Base-by-base conservation (phyloP, 2,797 vertebrate species). In the Sebastes matsubarae region DNA sequence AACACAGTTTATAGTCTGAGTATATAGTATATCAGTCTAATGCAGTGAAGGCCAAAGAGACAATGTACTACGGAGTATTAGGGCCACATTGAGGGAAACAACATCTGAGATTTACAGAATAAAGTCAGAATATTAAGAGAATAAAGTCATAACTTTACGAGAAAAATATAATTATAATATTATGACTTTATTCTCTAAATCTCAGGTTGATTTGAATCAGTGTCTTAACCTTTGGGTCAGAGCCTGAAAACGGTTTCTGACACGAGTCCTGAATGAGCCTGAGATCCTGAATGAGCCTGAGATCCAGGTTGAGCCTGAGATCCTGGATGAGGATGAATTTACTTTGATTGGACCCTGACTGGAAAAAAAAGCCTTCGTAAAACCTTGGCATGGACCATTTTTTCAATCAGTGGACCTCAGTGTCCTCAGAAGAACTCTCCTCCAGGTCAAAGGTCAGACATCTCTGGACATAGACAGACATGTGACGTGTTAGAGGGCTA, bases 401-500 rank as follows among this genome's bases (percentile, higher is more conserved):
- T 87, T 84, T 81, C 42, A 92, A 87, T 92, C 83, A 89, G 75
- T 61, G 58, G 29, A 77, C 20, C 34, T 87, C 72, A 67, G 54
- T 83, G 84, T 91, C 85, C 90, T 91, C 68, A 87, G 65, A 86
- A 54, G 75, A 86, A 77, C 84, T 86, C 65, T 79, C 67, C 16
- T 72, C 27, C 50, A 76, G 82, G 72, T 86, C 67, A 66, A 78
- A 80, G 86, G 63, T 32, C 84, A 81, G 59, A 69, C 68, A 67
- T 86, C 63, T 81, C 59, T 75, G 82, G 74, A 85, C 83, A 72
- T 30, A 34, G 36, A 72, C 65, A 61, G 75, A 80, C 69, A 72
- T 86, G 81, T 68, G 67, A 64, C 32, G 71, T 61, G 71, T 60
- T 80, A 34, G 55, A 70, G 70, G 70, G 65, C 87, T 91, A 88